A percentile compares a stretch with the other conserved stretches of the same genome.
These are phyloP conservation scores for Xenopus borealis DNA, from an alignment of 2,113 vertebrate genomes.

Conservation along the genomic window DNA sequence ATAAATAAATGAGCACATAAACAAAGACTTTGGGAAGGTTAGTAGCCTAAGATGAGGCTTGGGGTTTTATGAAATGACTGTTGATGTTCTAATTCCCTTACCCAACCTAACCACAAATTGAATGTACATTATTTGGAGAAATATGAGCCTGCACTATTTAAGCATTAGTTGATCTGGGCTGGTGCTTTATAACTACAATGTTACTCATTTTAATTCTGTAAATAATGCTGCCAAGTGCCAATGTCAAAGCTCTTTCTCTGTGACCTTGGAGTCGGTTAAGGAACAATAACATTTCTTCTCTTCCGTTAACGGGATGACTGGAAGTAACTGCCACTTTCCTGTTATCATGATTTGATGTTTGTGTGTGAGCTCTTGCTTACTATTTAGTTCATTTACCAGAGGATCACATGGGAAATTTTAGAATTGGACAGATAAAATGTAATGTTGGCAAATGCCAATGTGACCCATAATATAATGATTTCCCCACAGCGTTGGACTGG, in stretches of 20 bases:
- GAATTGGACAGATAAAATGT: too few species aligned
- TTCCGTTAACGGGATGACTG: constrained; percentile 23
- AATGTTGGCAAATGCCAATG: too few species aligned
- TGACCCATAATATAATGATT: too few species aligned
- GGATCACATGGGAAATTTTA: too few species aligned
- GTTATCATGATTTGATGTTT: too few species aligned
- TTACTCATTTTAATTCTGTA: constrained; percentile 16
- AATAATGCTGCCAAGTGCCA: constrained; percentile 15
- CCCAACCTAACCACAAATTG: constrained; percentile 12
- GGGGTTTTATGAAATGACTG: constrained; percentile 14
- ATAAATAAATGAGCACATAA: neutral
- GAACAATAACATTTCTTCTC: constrained; percentile 12
- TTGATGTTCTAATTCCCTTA: constrained; percentile 6
- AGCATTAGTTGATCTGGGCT: constrained; percentile 8
- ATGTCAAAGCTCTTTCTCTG: neutral
- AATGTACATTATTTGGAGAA: constrained; percentile 2
- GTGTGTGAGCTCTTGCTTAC: constrained; percentile 27
- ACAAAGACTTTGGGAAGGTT: constrained; percentile 8
- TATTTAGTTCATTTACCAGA: too few species aligned
- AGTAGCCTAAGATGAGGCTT: neutral
- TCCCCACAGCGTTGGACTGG: too few species aligned
- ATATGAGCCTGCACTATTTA: constrained; percentile 5
- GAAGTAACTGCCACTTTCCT: constrained; percentile 11
- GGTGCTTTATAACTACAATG: constrained; percentile 3
- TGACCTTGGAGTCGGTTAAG: constrained; percentile 33